Conservation (phyloP, 2,113 vertebrate species). For the Nyctibius bracteatus region DNA sequence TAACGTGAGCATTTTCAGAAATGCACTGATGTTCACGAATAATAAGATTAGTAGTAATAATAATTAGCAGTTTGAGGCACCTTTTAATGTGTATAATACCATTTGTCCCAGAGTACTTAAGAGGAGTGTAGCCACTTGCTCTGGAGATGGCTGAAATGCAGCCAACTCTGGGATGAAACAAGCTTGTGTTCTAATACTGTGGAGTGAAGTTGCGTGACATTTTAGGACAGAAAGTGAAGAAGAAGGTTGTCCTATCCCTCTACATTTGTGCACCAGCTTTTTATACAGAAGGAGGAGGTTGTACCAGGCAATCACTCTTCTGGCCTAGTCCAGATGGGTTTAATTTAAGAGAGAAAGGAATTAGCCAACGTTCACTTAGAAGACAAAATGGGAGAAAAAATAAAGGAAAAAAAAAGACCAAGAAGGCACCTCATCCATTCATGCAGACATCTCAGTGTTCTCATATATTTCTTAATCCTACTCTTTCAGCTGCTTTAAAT, state of each 20-base stretch:
- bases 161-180: background rate
- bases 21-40: background rate
- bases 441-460: background rate
- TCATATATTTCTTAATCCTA: background rate
- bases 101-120: background rate
- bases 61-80: background rate
- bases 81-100: background rate
- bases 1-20: background rate
- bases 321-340: background rate
- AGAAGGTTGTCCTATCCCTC: background rate
- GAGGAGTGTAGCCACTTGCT: background rate
- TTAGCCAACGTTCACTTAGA: background rate
- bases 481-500: conserved; percentile 27
- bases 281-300: background rate
- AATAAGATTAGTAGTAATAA: background rate
- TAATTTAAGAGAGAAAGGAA: background rate
- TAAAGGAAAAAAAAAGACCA: background rate
- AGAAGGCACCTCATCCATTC: background rate
- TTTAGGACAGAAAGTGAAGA: background rate
- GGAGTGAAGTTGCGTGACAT: background rate
- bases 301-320: background rate
- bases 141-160: background rate
- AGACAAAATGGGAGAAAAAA: background rate
- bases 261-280: background rate
- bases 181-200: background rate